A percentile compares a stretch with the other conserved stretches of the same genome.
These are phyloP conservation scores for Orchestes rusci DNA, from an alignment of 2,888 invertebrate species.

Conservation along the genomic window DNA sequence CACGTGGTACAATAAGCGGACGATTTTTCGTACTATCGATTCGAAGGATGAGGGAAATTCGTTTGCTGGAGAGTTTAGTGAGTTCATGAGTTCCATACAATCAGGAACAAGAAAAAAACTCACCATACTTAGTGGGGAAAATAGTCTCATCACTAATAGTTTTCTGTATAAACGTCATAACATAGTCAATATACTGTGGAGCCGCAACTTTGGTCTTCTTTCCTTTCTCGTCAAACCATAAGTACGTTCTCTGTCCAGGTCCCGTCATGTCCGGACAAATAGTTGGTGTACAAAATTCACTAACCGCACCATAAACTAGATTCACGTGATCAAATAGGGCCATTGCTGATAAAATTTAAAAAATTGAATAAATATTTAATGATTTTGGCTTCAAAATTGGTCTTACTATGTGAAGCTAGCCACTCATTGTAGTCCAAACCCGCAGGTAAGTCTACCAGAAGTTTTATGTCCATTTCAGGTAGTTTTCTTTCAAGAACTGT, in stretches of 20 bases:
- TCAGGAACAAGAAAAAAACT: slow-evolving; percentile 36
- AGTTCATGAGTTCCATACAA: background rate
- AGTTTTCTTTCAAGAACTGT: slow-evolving; percentile 89
- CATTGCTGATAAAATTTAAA: slow-evolving; percentile 59
- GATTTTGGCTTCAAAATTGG: background rate
- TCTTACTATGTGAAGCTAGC: slow-evolving; percentile 96
- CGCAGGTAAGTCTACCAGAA: slow-evolving; percentile 89
- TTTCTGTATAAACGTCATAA: slow-evolving; percentile 97
- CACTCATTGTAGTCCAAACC: slow-evolving; percentile 98
- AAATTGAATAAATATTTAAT: background rate
- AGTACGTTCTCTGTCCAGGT: slow-evolving; percentile 91
- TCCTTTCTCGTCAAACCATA: slow-evolving; percentile 98
- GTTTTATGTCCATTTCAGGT: slow-evolving; percentile 88
- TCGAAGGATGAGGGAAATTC: slow-evolving; percentile 93
- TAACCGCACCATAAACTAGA: slow-evolving; percentile 95
- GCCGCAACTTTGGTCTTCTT: slow-evolving; percentile 96
- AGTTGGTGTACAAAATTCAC: slow-evolving; percentile 95
- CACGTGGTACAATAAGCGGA: slow-evolving; percentile 94
- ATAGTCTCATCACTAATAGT: slow-evolving; percentile 93
- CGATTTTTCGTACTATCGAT: slow-evolving; percentile 91
- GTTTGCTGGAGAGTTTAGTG: slow-evolving; percentile 55
- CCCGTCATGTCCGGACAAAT: slow-evolving; percentile 96
- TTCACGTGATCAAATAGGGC: slow-evolving; percentile 99
- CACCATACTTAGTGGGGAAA: slow-evolving; percentile 98
- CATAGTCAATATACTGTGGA: slow-evolving; percentile 97